Percentiles rank a stretch among this genome's conserved stretches.
Evolutionary conservation across 2,797 vertebrate species (phyloP).

Genomic region (Crotalus adamanteus): DNA sequence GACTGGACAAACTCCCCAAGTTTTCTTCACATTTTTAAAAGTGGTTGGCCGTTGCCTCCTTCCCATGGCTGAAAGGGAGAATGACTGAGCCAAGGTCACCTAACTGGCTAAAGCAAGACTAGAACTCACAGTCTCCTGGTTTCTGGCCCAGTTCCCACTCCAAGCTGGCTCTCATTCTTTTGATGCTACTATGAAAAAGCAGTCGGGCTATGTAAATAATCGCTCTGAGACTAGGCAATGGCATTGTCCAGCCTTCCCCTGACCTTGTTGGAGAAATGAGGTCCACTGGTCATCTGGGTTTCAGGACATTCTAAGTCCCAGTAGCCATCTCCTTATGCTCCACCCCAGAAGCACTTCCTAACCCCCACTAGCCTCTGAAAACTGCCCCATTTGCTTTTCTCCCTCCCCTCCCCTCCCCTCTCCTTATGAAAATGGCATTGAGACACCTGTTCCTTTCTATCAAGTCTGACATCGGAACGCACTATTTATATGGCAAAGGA

Average conservation of each 20-base stretch:
- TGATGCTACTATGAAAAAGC: not conserved
- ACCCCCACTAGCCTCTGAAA: not conserved
- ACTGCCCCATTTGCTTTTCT: not conserved
- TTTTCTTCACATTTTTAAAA: not conserved
- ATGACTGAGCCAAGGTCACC: not conserved
- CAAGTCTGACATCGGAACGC: conserved; percentile 2
- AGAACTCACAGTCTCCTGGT: not conserved
- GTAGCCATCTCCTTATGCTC: not conserved
- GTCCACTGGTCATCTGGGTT: not conserved
- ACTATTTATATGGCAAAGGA: conserved; percentile 27
- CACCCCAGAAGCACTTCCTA: not conserved
- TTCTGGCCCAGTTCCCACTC: not conserved
- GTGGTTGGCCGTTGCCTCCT: not conserved
- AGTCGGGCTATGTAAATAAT: not conserved
- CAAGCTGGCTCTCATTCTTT: not conserved
- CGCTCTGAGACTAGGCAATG: not conserved
- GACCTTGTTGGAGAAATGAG: too few species aligned
- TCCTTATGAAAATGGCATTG: conserved; percentile 1
- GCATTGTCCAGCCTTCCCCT: not conserved
- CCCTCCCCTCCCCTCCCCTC: too few species aligned
- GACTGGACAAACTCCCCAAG: not conserved
- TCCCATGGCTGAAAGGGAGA: not conserved
- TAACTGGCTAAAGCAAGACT: not conserved
- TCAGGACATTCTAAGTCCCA: not conserved
- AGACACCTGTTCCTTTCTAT: conserved; percentile 22